Conservation (phyloP, 2,797 vertebrate species). For the Denticeps clupeoides region DNA sequence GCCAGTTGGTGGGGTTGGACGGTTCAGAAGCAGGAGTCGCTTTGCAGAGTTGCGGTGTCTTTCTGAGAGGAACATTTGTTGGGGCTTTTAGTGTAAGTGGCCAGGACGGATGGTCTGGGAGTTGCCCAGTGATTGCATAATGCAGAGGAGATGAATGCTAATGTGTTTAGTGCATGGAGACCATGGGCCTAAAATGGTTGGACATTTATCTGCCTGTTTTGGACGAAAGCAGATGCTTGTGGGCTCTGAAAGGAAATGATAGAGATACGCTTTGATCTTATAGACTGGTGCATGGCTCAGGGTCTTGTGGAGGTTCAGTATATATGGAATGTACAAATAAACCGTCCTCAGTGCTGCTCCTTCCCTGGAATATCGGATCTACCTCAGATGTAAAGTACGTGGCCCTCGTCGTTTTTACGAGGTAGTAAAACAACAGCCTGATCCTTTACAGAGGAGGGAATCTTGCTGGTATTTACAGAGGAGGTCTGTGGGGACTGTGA, state of each 20-base stretch:
- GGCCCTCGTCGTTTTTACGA: constrained; percentile 26
- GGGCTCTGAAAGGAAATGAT: constrained; percentile 11
- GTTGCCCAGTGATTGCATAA: constrained; percentile 15
- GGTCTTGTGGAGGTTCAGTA: constrained; percentile 25
- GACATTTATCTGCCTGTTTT: constrained; percentile 12
- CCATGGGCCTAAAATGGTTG: constrained; percentile 22
- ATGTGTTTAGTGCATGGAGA: constrained; percentile 22
- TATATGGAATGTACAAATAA: constrained; percentile 33
- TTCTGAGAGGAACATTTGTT: constrained; percentile 8
- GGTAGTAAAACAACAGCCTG: constrained; percentile 18
- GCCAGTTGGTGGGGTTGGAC: not conserved
- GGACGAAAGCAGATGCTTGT: not conserved
- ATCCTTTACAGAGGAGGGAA: constrained; percentile 13
- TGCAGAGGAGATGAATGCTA: constrained; percentile 18
- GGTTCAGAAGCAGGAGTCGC: constrained; percentile 12
- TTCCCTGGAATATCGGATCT: too few relatives aligned
- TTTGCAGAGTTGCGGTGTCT: constrained; percentile 4
- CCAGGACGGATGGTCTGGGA: constrained; percentile 13
- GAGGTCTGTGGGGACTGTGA: constrained; percentile 13
- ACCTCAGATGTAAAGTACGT: too few relatives aligned
- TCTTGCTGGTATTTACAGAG: constrained; percentile 9
- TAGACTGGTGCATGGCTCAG: too few relatives aligned
- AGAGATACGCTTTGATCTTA: too few relatives aligned
- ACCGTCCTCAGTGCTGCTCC: too few relatives aligned
- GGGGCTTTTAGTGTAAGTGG: constrained; percentile 23